phyloP scores from a whole-genome alignment of 2,888 invertebrate genomes.

The Ophioninae sp. region DNA sequence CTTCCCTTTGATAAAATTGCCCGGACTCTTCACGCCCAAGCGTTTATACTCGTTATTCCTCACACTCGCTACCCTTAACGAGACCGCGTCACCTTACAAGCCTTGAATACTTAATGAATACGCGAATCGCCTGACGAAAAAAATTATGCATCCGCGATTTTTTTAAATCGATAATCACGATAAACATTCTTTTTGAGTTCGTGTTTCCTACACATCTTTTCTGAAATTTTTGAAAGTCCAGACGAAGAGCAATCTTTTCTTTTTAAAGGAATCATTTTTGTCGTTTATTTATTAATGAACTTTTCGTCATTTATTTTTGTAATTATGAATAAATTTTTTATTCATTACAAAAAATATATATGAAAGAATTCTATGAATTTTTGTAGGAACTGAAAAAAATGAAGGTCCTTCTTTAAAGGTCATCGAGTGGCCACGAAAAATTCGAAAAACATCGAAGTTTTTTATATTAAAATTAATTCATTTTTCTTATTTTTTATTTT shows the following conservation, averaged over 20 bases:
- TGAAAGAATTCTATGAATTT: no score
- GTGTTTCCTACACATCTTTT: no score
- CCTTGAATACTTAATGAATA: slow-evolving; percentile 52
- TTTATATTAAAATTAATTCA: no score
- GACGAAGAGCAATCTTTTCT: no score
- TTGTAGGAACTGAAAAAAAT: no score
- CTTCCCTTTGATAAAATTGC: slow-evolving; percentile 9
- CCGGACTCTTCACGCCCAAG: not conserved
- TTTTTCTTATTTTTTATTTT: no score
- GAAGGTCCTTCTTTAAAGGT: no score
- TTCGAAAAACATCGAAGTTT: no score
- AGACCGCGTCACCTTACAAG: slow-evolving; percentile 55
- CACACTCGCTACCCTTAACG: slow-evolving; percentile 37
- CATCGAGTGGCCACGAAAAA: no score
- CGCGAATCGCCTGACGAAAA: not conserved
- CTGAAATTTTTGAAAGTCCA: not conserved
- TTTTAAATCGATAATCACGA: not conserved
- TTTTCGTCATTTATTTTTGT: not conserved
- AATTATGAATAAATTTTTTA: not conserved
- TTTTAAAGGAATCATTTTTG: no score
- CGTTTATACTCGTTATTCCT: slow-evolving; percentile 29
- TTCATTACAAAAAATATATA: not conserved
- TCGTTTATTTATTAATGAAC: no score
- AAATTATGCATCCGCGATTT: not conserved
- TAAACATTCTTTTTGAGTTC: not conserved